Conservation (phyloP, 2,888 invertebrate species). For the Ormyrus labotus region DNA sequence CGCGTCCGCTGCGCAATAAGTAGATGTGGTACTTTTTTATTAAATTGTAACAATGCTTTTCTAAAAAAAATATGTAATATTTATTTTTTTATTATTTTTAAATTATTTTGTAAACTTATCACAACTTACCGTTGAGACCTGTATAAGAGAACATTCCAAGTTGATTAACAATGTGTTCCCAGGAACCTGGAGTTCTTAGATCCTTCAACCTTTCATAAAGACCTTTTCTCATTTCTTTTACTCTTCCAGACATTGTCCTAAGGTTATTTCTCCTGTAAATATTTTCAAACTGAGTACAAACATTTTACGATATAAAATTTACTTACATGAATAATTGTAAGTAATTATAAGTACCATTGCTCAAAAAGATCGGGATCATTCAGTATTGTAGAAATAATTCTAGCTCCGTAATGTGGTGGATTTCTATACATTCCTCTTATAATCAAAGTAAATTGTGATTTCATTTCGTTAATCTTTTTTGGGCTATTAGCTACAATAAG, state of each 20-base stretch:
- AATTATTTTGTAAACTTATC: constrained; percentile 50
- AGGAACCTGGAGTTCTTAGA: constrained; percentile 91
- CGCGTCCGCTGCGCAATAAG: constrained; percentile 93
- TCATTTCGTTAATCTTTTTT: constrained; percentile 80
- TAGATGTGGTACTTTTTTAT: constrained; percentile 92
- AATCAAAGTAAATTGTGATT: constrained; percentile 92
- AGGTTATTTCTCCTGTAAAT: constrained; percentile 87
- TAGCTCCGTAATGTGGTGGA: constrained; percentile 96
- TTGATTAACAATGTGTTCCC: constrained; percentile 96
- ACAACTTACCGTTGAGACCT: constrained; percentile 84
- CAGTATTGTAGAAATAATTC: constrained; percentile 91
- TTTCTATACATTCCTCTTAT: constrained; percentile 96
- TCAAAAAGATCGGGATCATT: constrained; percentile 84
- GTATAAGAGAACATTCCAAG: constrained; percentile 99
- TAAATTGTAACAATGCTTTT: constrained; percentile 86
- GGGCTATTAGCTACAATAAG: constrained; percentile 85
- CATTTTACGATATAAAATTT: too few species aligned
- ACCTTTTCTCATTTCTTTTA: constrained; percentile 90
- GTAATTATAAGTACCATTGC: constrained; percentile 83
- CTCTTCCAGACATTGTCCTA: constrained; percentile 90
- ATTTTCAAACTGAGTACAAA: constrained; percentile 19
- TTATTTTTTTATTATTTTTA: not conserved
- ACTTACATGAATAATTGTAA: not conserved
- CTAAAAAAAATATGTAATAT: constrained; percentile 71
- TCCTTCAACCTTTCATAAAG: constrained; percentile 85